A percentile compares a stretch with the other conserved stretches of the same genome.
Evolutionary conservation across 2,888 invertebrate species (phyloP).

Genomic region (Drosophila rubida): DNA sequence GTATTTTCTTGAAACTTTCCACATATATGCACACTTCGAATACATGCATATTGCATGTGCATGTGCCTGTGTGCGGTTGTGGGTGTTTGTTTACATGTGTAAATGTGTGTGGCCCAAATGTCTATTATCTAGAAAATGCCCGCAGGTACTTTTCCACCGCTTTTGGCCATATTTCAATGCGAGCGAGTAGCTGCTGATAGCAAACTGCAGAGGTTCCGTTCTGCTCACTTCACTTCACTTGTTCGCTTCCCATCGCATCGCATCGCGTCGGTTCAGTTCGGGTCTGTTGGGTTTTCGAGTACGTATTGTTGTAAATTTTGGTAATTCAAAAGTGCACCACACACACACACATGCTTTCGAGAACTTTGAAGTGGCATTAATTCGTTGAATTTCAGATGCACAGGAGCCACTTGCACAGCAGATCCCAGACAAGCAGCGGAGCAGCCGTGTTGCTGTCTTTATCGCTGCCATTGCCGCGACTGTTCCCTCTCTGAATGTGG

Average conservation of each 20-base stretch:
- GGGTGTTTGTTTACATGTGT: slow-evolving; percentile 23
- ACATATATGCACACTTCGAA: neutral
- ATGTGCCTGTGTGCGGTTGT: slow-evolving; percentile 10
- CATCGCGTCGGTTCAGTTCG: too few relatives aligned
- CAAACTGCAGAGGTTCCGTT: slow-evolving; percentile 57
- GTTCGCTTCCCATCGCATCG: neutral
- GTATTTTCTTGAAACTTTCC: slow-evolving; percentile 56
- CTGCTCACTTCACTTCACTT: slow-evolving; percentile 16
- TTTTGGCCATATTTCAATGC: slow-evolving; percentile 76
- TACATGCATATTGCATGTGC: slow-evolving; percentile 6
- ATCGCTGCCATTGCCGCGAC: slow-evolving; percentile 37
- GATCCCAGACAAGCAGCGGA: slow-evolving; percentile 44
- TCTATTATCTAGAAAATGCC: slow-evolving; percentile 79
- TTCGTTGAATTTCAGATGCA: slow-evolving; percentile 63
- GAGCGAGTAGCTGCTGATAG: slow-evolving; percentile 72
- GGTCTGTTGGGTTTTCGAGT: neutral
- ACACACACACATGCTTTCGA: slow-evolving; percentile 13
- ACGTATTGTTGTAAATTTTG: slow-evolving; percentile 77
- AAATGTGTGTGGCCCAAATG: slow-evolving; percentile 57
- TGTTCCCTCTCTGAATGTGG: slow-evolving; percentile 20
- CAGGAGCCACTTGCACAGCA: slow-evolving; percentile 21
- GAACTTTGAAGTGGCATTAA: slow-evolving; percentile 76
- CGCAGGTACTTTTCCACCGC: slow-evolving; percentile 74
- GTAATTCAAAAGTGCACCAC: slow-evolving; percentile 60
- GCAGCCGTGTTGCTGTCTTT: slow-evolving; percentile 41